phyloP scores from a whole-genome alignment of 2,797 vertebrate species.

The Chiroxiphia lanceolata region DNA sequence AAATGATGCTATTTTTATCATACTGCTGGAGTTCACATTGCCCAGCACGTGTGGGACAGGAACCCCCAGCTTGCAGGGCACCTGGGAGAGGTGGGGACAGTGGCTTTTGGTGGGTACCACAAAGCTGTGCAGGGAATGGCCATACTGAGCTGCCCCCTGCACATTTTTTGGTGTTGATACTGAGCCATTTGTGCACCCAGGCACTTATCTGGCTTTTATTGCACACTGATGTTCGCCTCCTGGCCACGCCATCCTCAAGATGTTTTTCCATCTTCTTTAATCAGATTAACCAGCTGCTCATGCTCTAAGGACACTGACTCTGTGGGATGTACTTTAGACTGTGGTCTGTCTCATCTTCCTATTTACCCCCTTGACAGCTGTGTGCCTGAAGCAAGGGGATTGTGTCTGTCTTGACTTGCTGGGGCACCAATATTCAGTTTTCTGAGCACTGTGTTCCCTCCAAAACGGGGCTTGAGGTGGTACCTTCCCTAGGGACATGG shows the following conservation, averaged over 20 bases:
- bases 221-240: background rate
- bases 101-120: background rate
- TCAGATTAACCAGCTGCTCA: slow-evolving; percentile 45
- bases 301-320: background rate
- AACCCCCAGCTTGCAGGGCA: fast-evolving
- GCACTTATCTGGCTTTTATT: background rate
- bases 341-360: background rate
- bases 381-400: background rate
- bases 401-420: background rate
- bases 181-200: fast-evolving
- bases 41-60: background rate
- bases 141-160: background rate
- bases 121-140: background rate
- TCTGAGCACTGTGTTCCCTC: background rate
- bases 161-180: fast-evolving
- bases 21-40: background rate
- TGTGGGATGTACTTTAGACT: background rate
- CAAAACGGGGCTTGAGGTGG: background rate
- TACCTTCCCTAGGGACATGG: background rate
- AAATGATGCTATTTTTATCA: background rate
- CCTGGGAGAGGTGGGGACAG: fast-evolving
- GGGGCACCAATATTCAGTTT: background rate
- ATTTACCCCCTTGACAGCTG: background rate
- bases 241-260: background rate
- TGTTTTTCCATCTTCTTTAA: slow-evolving; percentile 39